Conservation (phyloP, 2,797 vertebrate genomes). For the Smutsia temminckii region DNA sequence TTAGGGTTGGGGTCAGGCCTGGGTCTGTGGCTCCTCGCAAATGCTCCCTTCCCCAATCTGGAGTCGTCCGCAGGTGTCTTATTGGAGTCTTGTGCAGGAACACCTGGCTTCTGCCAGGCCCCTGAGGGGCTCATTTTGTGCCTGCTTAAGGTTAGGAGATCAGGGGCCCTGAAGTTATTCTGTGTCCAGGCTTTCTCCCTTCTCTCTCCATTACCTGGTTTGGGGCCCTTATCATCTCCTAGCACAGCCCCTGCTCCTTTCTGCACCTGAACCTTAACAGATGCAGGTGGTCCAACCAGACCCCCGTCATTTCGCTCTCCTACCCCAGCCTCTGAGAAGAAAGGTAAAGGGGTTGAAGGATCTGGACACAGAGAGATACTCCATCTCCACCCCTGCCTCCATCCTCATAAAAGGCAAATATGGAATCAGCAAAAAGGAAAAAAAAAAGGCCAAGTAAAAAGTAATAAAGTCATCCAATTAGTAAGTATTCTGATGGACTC, state of each 20-base stretch:
- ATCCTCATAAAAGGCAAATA: slow-evolving; percentile 84
- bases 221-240: neutral
- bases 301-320: neutral
- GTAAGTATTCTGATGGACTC: slow-evolving; percentile 84
- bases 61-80: neutral
- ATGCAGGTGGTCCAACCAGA: neutral
- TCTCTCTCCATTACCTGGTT: neutral
- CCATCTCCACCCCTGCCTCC: slow-evolving; percentile 75
- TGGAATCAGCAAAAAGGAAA: slow-evolving; percentile 82
- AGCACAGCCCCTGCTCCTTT: neutral
- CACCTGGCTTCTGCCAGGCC: neutral
- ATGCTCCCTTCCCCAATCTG: neutral
- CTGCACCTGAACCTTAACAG: neutral
- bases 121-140: neutral
- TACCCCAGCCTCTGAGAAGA: slow-evolving; percentile 68
- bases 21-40: neutral
- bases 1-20: neutral
- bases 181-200: neutral
- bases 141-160: neutral
- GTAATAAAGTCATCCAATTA: slow-evolving; percentile 84
- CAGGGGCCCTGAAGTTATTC: neutral
- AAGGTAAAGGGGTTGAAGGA: slow-evolving; percentile 80
- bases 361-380: neutral
- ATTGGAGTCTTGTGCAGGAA: neutral
- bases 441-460: neutral